Conservation (phyloP, 92 coral and sea anemone species). For the Palythoa grandiflora region DNA sequence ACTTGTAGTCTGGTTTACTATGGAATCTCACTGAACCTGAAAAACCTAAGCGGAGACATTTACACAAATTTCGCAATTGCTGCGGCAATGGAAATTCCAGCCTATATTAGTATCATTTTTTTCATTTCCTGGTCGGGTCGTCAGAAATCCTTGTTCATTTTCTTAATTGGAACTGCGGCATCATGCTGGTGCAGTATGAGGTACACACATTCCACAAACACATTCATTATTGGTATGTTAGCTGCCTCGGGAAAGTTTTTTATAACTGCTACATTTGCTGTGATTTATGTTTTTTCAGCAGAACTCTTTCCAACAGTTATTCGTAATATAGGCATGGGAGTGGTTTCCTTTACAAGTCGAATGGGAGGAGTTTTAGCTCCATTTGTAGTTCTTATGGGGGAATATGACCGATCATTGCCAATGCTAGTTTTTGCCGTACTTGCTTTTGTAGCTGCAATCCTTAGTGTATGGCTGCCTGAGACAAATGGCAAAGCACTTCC, state of each 20-base stretch:
- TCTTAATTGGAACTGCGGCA: constrained; percentile 56
- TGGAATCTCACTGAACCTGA: constrained; percentile 72
- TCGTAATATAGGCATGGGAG: constrained; percentile 79
- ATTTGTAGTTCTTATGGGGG: constrained; percentile 68
- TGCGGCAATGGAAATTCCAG: constrained; percentile 71
- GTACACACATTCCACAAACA: constrained; percentile 40
- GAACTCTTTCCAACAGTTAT: constrained; percentile 81
- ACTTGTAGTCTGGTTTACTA: constrained; percentile 66
- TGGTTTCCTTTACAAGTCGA: constrained; percentile 63
- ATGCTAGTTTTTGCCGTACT: constrained; percentile 70
- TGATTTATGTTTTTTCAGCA: constrained; percentile 69
- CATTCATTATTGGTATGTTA: constrained; percentile 19
- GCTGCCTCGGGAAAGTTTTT: constrained; percentile 75
- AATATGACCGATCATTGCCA: constrained; percentile 61
- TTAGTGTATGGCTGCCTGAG: constrained; percentile 70
- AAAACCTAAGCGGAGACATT: constrained; percentile 71
- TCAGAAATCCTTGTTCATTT: constrained; percentile 62
- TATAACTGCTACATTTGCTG: constrained; percentile 66
- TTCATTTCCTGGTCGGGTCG: constrained; percentile 66
- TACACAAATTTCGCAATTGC: constrained; percentile 72
- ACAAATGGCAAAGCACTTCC: constrained; percentile 67
- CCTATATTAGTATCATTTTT: constrained; percentile 59
- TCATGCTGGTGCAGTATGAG: constrained; percentile 65
- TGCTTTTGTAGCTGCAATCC: constrained; percentile 60
- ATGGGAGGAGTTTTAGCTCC: constrained; percentile 78